These are phyloP conservation scores for Polypedilum pembai DNA, from an alignment of 1,140 invertebrate genomes.

Conservation along the genomic window DNA sequence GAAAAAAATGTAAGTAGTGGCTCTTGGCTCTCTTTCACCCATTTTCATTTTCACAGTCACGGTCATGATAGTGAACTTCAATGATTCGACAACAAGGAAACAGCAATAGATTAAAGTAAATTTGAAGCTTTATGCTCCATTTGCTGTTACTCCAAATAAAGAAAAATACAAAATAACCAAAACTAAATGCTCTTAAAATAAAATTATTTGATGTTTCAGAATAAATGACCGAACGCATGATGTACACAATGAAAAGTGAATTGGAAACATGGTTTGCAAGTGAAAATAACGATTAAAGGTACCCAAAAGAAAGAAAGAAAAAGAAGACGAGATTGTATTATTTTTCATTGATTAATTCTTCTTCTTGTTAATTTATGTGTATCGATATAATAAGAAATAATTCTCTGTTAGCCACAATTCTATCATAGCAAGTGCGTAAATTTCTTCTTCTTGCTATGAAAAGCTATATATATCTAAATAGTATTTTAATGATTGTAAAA, in stretches of 20 bases:
- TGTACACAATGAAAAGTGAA: constrained; percentile 6
- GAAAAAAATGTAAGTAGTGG: too few relatives aligned
- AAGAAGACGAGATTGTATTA: neutral
- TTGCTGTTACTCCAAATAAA: neutral
- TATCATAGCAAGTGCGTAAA: too few relatives aligned
- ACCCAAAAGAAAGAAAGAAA: too few relatives aligned
- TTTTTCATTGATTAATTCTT: neutral
- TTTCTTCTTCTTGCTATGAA: too few relatives aligned
- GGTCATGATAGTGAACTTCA: constrained; percentile 9
- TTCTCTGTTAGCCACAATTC: too few relatives aligned
- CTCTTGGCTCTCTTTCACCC: too few relatives aligned
- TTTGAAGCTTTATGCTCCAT: constrained; percentile 18
- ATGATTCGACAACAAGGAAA: neutral
- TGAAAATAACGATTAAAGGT: neutral
- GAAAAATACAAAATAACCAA: neutral
- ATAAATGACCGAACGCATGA: neutral
- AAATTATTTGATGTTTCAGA: neutral
- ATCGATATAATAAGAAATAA: too few relatives aligned
- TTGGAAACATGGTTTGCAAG: neutral
- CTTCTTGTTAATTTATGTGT: too few relatives aligned
- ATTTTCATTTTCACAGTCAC: neutral
- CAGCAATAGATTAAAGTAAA: neutral
- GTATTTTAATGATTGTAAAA: too few relatives aligned
- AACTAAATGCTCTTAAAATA: neutral
- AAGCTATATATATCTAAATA: too few relatives aligned